A percentile compares a stretch with the other conserved stretches of the same genome.
phyloP scores from a whole-genome alignment of 2,113 vertebrate species.

The Lichenostomus cassidix region DNA sequence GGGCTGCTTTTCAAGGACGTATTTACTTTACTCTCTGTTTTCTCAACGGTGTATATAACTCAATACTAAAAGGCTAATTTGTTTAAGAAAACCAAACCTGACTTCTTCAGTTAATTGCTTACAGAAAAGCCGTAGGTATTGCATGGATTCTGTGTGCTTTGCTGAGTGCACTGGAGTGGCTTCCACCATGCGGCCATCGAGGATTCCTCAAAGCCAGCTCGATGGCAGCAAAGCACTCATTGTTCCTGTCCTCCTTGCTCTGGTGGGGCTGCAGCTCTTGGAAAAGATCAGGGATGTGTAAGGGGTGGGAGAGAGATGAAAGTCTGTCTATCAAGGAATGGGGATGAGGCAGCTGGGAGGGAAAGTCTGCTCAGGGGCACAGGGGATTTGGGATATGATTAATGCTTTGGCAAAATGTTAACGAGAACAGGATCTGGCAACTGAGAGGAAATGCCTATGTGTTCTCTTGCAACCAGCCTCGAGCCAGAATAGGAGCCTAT shows the following conservation, averaged over 20 bases:
- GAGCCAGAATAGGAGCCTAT: neutral
- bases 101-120: constrained; percentile 67
- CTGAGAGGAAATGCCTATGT: constrained; percentile 23
- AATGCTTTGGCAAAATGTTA: constrained; percentile 21
- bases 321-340: constrained; percentile 30
- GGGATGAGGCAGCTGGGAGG: constrained; percentile 21
- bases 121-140: constrained; percentile 51
- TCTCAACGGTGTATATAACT: constrained; percentile 65
- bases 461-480: neutral
- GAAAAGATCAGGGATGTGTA: neutral
- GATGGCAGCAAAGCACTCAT: neutral
- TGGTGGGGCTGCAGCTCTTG: neutral
- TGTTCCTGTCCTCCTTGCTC: neutral
- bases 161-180: constrained; percentile 11
- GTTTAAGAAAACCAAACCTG: constrained; percentile 67
- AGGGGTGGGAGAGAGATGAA: neutral
- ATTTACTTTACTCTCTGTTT: constrained; percentile 68
- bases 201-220: neutral
- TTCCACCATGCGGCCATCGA: accelerated
- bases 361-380: neutral
- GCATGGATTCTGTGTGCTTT: constrained; percentile 31
- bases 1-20: constrained; percentile 57
- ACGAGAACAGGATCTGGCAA: constrained; percentile 10
- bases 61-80: constrained; percentile 68
- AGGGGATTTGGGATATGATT: neutral